Evolutionary conservation across 2,113 vertebrate species (phyloP), one percentile per base, ranked within the genome.

Genomic region (Nesospiza acunhae): DNA sequence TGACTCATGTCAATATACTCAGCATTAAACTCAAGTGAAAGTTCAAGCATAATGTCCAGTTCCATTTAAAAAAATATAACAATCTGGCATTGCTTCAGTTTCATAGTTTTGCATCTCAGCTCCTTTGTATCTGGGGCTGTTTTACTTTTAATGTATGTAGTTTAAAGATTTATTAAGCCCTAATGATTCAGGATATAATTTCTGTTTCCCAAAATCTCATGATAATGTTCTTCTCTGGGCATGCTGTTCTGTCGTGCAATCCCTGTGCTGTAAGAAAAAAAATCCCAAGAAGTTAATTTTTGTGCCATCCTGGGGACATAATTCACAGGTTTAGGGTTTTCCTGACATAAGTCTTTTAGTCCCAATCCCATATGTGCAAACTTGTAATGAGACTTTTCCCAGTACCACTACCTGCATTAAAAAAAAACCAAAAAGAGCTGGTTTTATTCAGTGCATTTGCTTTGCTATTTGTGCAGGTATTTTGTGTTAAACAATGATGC

Each of bases 401-500:
- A 30, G 20, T 53, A 37, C 9, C 2, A 22, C 16, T 5, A 6
- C 16, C 18, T 17, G 3, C 21, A 47, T 7, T 26, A 15, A 9
- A 23, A 18, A 17, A 47, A 24, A 4, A 56, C n/a, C n/a, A 33
- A 20, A 53, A 31, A 55, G 31, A n/a, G 9, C 20, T 56, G 33
- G 13, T 58, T 58, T 58, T n/a, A n/a, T 56, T 56, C 22, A 83
- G 23, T 67, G 19, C 62, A 13, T 84, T 68, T 80, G 4, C 55
- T 82, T 80, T 84, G 19, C 70, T 76, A 42, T 90, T 23, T 2
- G 89, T 97, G 35, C 96, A 99, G 99, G 79, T 99, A 99, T 98
- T 99, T 99, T 96, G 99, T 99, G 73, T 97, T 99, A 78, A 99
- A 99, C 97, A 99, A 99, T 33, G 99, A 99, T 78, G 98, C 98